Evolutionary conservation across 2,797 vertebrate genomes (phyloP).

Genomic region (Margarornis squamiger): DNA sequence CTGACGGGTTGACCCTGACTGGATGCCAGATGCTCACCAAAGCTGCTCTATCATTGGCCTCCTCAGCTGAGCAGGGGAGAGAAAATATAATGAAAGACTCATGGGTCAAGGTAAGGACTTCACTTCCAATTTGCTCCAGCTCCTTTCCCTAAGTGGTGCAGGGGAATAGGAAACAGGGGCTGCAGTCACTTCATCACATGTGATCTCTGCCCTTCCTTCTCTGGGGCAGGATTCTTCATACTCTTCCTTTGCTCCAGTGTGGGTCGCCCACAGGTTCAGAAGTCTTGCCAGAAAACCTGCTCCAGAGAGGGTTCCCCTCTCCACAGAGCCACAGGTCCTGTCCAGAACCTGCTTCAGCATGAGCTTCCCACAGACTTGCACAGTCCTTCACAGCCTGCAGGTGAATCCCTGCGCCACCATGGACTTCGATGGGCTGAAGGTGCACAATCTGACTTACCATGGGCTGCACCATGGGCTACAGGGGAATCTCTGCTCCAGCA

Average conservation of each 20-base stretch:
- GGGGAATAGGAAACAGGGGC: not conserved
- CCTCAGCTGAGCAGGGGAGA: not conserved
- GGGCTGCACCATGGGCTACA: not conserved
- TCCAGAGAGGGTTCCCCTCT: not conserved
- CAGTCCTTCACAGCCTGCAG: not conserved
- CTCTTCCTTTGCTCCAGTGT: not conserved
- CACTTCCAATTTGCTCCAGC: not conserved
- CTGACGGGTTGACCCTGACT: not conserved
- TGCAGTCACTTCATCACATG: rapidly evolving
- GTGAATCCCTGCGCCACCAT: not conserved
- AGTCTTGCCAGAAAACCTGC: not conserved
- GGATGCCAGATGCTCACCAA: not conserved
- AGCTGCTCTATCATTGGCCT: rapidly evolving
- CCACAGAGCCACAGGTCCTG: not conserved
- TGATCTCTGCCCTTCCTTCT: not conserved
- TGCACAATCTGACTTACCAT: not conserved
- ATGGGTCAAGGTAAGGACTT: not conserved
- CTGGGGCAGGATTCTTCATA: not conserved
- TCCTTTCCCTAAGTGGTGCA: not conserved
- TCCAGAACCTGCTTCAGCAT: not conserved
- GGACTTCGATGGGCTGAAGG: no score
- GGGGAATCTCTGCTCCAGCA: rapidly evolving
- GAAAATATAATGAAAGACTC: not conserved
- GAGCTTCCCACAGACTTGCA: not conserved
- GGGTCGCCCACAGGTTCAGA: rapidly evolving